A percentile compares a stretch with the other conserved stretches of the same genome.
These are phyloP conservation scores for Synanthedon myopaeformis DNA, from an alignment of 2,888 invertebrate species.

Conservation along the genomic window DNA sequence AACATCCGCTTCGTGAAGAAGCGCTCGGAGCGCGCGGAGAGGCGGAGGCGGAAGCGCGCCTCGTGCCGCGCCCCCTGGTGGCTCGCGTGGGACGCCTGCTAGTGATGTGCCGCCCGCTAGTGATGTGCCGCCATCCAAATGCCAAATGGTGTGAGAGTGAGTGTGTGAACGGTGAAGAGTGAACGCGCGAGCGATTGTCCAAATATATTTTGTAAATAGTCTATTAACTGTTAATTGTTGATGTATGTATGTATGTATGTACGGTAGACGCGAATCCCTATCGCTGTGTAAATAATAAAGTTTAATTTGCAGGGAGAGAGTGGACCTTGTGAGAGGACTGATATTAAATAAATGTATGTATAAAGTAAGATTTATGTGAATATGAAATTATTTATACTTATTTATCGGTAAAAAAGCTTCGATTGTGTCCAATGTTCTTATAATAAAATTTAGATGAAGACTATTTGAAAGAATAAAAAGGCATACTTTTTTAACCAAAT, in stretches of 20 bases:
- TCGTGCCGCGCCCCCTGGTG: slow-evolving; percentile 63
- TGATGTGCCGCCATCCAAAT: slow-evolving; percentile 62
- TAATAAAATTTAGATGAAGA: slow-evolving; percentile 67
- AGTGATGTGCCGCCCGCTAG: slow-evolving; percentile 42
- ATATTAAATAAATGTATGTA: slow-evolving; percentile 71
- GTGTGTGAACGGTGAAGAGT: slow-evolving; percentile 46
- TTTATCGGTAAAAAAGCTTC: slow-evolving; percentile 71
- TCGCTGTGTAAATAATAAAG: slow-evolving; percentile 68
- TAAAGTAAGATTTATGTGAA: slow-evolving; percentile 69
- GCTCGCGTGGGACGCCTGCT: slow-evolving; percentile 48
- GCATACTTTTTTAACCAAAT: slow-evolving; percentile 71
- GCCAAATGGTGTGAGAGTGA: slow-evolving; percentile 64
- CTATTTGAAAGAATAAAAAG: slow-evolving; percentile 71
- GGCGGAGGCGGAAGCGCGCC: slow-evolving; percentile 78
- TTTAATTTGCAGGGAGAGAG: slow-evolving; percentile 71
- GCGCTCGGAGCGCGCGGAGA: slow-evolving; percentile 77
- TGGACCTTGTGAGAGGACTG: slow-evolving; percentile 72
- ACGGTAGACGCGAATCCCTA: slow-evolving; percentile 67
- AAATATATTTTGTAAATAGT: slow-evolving; percentile 69
- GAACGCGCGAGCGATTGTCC: slow-evolving; percentile 42
- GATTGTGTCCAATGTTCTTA: slow-evolving; percentile 72
- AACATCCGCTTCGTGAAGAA: slow-evolving; percentile 92
- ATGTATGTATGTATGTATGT: slow-evolving; percentile 60
- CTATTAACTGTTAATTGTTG: slow-evolving; percentile 71
- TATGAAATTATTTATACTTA: slow-evolving; percentile 72